A percentile compares a stretch with the other conserved stretches of the same genome.
Evolutionary conservation across 2,888 invertebrate genomes (phyloP).

Genomic region (Spilarctia lutea): DNA sequence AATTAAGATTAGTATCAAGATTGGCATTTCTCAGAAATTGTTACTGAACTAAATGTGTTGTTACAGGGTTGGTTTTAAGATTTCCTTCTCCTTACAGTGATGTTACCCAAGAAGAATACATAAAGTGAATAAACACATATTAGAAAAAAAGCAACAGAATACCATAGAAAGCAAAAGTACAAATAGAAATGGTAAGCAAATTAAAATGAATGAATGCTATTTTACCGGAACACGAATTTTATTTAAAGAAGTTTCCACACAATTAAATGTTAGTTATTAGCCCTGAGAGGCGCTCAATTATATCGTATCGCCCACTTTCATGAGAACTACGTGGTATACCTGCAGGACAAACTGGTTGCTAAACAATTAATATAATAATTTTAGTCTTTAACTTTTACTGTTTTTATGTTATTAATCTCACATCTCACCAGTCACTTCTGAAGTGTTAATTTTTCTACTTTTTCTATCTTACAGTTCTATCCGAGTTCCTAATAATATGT

Average conservation of each 20-base stretch:
- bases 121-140: background rate
- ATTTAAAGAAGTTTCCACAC: conserved; percentile 41
- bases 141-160: background rate
- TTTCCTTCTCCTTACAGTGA: too few species aligned
- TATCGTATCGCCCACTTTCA: conserved; percentile 35
- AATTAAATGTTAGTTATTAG: conserved; percentile 29
- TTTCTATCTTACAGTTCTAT: too few species aligned
- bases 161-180: background rate
- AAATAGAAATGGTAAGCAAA: background rate
- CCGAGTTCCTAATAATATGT: too few species aligned
- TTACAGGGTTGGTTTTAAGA: too few species aligned
- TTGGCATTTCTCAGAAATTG: too few species aligned
- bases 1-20: too few species aligned
- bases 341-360: conserved; percentile 18
- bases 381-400: too few species aligned
- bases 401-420: too few species aligned
- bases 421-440: too few species aligned
- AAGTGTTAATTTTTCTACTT: too few species aligned
- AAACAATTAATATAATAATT: background rate
- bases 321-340: conserved; percentile 44
- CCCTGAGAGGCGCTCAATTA: conserved; percentile 24
- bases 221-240: conserved; percentile 18
- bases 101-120: background rate
- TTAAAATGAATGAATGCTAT: conserved; percentile 11
- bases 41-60: too few species aligned